Percentiles rank a stretch among this genome's conserved stretches.
These are phyloP conservation scores for Picathartes gymnocephalus DNA, from an alignment of 2,113 vertebrate species.

Conservation along the genomic window DNA sequence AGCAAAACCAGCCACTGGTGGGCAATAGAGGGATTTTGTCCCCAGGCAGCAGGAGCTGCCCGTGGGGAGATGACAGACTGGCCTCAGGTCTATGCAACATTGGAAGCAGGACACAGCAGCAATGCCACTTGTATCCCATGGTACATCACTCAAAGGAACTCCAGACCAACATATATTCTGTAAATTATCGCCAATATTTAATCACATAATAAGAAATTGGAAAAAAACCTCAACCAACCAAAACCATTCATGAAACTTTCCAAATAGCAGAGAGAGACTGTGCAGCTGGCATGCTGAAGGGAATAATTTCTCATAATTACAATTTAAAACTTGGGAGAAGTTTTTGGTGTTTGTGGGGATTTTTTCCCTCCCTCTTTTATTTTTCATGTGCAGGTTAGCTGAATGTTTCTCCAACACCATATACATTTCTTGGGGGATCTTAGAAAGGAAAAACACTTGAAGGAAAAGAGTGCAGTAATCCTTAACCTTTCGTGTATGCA, in stretches of 20 bases:
- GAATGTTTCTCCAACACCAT: not conserved
- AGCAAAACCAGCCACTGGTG: not conserved
- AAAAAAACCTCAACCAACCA: not conserved
- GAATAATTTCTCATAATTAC: not conserved
- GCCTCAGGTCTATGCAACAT: not conserved
- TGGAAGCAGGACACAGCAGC: not conserved
- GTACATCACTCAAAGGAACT: not conserved
- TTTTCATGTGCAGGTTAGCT: not conserved
- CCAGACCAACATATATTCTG: not conserved
- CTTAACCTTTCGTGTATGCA: not conserved
- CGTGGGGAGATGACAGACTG: fast-evolving
- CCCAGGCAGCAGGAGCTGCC: not conserved
- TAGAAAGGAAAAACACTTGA: not conserved
- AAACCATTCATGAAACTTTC: not conserved
- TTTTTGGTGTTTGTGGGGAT: not conserved
- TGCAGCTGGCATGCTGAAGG: not conserved
- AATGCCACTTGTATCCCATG: fast-evolving
- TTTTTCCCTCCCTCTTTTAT: not conserved
- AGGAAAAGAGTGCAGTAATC: not conserved
- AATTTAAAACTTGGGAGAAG: not conserved
- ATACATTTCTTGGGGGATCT: not conserved
- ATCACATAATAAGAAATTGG: not conserved
- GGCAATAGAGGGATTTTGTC: not conserved
- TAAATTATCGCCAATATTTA: not conserved
- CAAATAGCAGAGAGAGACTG: not conserved